Evolutionary conservation across 2,113 vertebrate species (phyloP).

Genomic region (Seriola dumerili): DNA sequence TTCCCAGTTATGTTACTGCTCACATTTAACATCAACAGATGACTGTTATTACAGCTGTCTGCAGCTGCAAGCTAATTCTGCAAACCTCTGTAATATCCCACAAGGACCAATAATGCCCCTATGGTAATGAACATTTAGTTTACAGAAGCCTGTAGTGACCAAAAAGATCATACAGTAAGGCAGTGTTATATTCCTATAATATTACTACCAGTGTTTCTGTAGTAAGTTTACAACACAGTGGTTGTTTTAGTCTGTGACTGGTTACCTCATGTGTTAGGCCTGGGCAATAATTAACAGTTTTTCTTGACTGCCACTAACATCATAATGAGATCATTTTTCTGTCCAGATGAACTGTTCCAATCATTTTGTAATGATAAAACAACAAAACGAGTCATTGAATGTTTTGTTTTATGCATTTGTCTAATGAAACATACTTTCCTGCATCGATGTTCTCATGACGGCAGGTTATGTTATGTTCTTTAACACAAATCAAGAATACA

Average conservation of each 20-base stretch:
- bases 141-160: slow-evolving; percentile 19
- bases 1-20: slow-evolving; percentile 9
- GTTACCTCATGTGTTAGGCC: background rate
- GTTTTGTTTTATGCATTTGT: background rate
- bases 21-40: slow-evolving; percentile 27
- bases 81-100: slow-evolving; percentile 23
- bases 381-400: background rate
- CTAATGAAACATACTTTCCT: too few species aligned
- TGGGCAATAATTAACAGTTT: background rate
- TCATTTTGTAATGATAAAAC: too few species aligned
- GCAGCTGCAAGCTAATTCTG: slow-evolving; percentile 17
- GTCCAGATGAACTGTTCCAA: too few species aligned
- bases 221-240: background rate
- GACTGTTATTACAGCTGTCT: slow-evolving; percentile 36
- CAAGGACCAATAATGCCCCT: slow-evolving; percentile 14
- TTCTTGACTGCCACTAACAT: background rate
- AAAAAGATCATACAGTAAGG: background rate
- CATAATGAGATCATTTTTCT: background rate
- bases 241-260: background rate
- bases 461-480: too few species aligned
- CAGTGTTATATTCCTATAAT: background rate
- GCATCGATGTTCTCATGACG: too few species aligned
- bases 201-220: background rate
- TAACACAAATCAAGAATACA: background rate
- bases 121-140: slow-evolving; percentile 19